Base-by-base conservation (phyloP, 92 coral and sea anemone genomes). In the Desmophyllum pertusum region DNA sequence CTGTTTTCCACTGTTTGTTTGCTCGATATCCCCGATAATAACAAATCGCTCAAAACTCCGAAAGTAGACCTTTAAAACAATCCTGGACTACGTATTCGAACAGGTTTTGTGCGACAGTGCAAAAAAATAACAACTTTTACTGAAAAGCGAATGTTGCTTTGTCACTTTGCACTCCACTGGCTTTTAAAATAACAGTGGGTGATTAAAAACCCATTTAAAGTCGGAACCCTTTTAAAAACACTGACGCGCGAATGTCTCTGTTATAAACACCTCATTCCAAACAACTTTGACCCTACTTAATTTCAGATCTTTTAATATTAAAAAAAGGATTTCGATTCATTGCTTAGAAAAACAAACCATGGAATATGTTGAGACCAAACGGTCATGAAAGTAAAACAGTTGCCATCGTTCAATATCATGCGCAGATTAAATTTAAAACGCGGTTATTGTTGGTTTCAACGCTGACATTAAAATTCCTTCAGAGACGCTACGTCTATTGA, bases 171-270 rank as follows among this genome's bases (percentile, higher is more conserved):
- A 53, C 38, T 41, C 17, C 59, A 38, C 70, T 70, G 76, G 35
- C 33, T 76, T 57, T 43, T 7, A n/a, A 17, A 11, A 39, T 11
- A 51, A 6, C 30, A 25, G 37, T 13, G 39, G 79, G 40, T 38
- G 23, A 69, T 81, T 79, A 65, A 81, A 70, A 81, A 39, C 76
- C 77, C 67, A 70, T 81, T 81, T 67, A 81, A 81, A 37, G 69
- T 55, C 79, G 86, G 77, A 73, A 39, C 13, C 70, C 45, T 73
- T 57, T 82, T 27, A 40, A 66, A 69, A 37, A 50, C 66, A 13
- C 51, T 50, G 75, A n/a, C 41, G 51, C 67, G 33, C 42, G 27
- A 67, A 48, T 3, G 10, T 27, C 3, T 3, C 65, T 21, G 76
- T 67, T 33, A 43, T 46, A 23, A 69, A 79, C 41, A 62, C 73